Base-by-base conservation (phyloP, 2,888 invertebrate species). In the Gonocerus acuteangulatus region DNA sequence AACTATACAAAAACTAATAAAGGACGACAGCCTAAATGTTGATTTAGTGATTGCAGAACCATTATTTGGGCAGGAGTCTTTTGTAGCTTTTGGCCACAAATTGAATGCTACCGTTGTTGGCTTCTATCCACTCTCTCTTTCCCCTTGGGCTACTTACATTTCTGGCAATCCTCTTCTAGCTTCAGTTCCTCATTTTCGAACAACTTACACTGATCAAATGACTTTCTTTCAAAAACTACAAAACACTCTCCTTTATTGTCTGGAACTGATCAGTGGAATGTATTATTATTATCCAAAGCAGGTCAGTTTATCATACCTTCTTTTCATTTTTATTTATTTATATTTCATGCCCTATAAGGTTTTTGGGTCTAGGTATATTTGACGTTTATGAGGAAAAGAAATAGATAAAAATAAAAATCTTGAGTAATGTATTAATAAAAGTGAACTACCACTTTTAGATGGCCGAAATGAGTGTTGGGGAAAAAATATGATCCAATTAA, bases 31-130 rank as follows among this genome's bases (percentile, higher is more conserved):
- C 3, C 42, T 60, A 6, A 27, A 36, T 1, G 67, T 63, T 44
- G 68, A 68, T 60, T 18, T 68, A 9, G 51, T 68, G 6, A 62
- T 68, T 11, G 13, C 62, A 2, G 68, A 68, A 52, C 49, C 67
- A 2, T 63, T 59, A 6, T 68, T 64, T 34, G 15, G 51, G 1
- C 67, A 66, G 9, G 68, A 67, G 36, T 39, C 62, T 9, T 48
- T 68, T 3, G 44, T 62, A 1, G 64, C 65, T 6, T 62, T 68
- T 32, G 66, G 64, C 2, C 45, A 64, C 18, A 67, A 64, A 22
- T 67, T 66, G 57, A 62, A 65, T 1, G 65, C 62, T 0, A 66
- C 67, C 9, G 51, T 67, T 16, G 48, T 67, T 13, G 60, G 58
- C 22, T 39, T 63, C 2, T 61, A 64, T 19, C 63, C 67, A 3